A percentile compares a stretch with the other conserved stretches of the same genome.
phyloP scores from a whole-genome alignment of 2,888 invertebrate species.

The Ophion ventricosus region DNA sequence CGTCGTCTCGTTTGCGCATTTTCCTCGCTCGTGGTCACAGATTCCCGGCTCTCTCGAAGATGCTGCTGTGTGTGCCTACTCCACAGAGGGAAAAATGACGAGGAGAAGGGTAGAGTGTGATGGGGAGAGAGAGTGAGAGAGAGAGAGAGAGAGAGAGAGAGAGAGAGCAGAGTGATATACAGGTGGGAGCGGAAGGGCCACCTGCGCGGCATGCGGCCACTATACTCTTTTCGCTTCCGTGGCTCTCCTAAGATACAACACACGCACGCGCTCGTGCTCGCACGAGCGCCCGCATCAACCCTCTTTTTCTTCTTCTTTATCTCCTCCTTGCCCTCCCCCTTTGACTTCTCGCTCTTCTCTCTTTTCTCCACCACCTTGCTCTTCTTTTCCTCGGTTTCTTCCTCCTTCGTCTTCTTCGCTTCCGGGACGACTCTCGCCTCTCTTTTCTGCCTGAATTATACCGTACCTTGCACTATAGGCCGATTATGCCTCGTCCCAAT shows the following conservation, averaged over 20 bases:
- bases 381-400: background rate
- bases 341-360: background rate
- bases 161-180: conserved; percentile 63
- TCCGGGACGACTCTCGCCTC: background rate
- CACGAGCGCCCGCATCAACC: conserved; percentile 63
- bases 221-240: conserved; percentile 59
- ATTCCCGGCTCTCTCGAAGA: too few species aligned
- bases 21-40: too few species aligned
- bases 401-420: background rate
- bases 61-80: too few species aligned
- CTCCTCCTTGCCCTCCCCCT: background rate
- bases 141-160: background rate
- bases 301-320: conserved; percentile 26
- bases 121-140: conserved; percentile 25
- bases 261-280: conserved; percentile 61
- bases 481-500: conserved; percentile 12
- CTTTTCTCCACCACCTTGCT: background rate
- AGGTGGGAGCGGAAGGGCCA: conserved; percentile 76
- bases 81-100: too few species aligned
- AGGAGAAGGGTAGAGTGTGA: background rate
- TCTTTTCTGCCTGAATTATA: background rate
- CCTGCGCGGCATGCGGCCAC: conserved; percentile 72
- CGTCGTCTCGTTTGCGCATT: too few species aligned
- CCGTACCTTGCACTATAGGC: background rate
- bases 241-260: conserved; percentile 48